Evolutionary conservation across 37 sponge, comb jelly and placozoan species (phyloP).

Genomic region (Diacarnus erythraeanus): DNA sequence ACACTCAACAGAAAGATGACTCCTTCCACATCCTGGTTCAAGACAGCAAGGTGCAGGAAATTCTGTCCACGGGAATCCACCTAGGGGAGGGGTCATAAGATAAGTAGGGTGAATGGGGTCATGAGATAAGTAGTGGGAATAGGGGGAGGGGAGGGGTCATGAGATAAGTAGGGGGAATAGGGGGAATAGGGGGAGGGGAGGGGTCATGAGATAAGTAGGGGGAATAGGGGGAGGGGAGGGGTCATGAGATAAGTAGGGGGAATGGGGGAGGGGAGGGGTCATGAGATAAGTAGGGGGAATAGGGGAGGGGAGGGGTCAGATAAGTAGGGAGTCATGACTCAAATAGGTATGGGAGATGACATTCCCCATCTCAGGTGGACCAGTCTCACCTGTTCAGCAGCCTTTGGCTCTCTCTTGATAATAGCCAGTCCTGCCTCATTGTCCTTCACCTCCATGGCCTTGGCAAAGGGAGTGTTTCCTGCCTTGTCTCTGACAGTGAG

Average conservation of each 20-base stretch:
- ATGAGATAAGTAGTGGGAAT: not conserved
- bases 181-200: too few relatives aligned
- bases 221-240: too few relatives aligned
- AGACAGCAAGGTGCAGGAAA: slow-evolving; percentile 87
- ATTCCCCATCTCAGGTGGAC: not conserved
- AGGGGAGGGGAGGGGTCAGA: too few relatives aligned
- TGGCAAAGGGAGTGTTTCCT: slow-evolving; percentile 86
- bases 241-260: too few relatives aligned
- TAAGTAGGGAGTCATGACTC: too few relatives aligned
- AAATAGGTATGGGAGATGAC: too few relatives aligned
- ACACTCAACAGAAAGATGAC: slow-evolving; percentile 91
- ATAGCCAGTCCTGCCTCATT: slow-evolving; percentile 79
- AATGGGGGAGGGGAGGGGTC: too few relatives aligned
- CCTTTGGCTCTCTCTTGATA: slow-evolving; percentile 80
- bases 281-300: too few relatives aligned
- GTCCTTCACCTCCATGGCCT: slow-evolving; percentile 80
- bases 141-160: not conserved
- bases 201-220: too few relatives aligned
- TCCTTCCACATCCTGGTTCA: slow-evolving; percentile 75
- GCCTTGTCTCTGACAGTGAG: slow-evolving; percentile 68
- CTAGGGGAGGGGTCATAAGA: slow-evolving; percentile 28
- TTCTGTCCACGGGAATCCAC: slow-evolving; percentile 77
- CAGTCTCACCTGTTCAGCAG: slow-evolving; percentile 80
- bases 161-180: too few relatives aligned
- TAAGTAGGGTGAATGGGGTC: not conserved